Percentiles rank a stretch among this genome's conserved stretches.
Evolutionary conservation across 2,888 invertebrate species (phyloP).

Genomic region (Orgyia antiqua): DNA sequence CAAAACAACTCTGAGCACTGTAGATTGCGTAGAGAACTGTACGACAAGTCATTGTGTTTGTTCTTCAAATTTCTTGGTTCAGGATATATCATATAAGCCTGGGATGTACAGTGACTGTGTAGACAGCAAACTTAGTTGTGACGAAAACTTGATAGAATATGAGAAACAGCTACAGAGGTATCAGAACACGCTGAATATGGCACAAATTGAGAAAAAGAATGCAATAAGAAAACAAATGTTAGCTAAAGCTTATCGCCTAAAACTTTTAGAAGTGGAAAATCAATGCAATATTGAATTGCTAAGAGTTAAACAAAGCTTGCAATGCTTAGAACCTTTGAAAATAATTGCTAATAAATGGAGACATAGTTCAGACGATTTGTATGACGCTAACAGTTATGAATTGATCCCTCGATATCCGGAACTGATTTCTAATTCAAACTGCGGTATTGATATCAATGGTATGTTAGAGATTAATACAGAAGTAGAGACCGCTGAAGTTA

Average conservation of each 20-base stretch:
- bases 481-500: constrained; percentile 20
- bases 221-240: constrained; percentile 68
- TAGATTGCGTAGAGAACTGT: constrained; percentile 5
- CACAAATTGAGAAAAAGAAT: constrained; percentile 67
- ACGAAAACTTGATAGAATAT: constrained; percentile 61
- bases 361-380: constrained; percentile 33
- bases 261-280: constrained; percentile 67
- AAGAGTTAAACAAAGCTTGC: constrained; percentile 65
- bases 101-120: constrained; percentile 44
- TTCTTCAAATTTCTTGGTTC: constrained; percentile 16
- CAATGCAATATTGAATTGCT: constrained; percentile 68
- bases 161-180: constrained; percentile 67
- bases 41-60: constrained; percentile 17
- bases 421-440: constrained; percentile 36
- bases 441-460: constrained; percentile 35
- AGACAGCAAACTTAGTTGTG: constrained; percentile 51
- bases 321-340: constrained; percentile 63
- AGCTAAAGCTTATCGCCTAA: constrained; percentile 62
- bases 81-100: constrained; percentile 19
- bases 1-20: constrained; percentile 13
- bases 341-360: constrained; percentile 65
- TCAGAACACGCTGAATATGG: constrained; percentile 63
- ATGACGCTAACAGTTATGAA: constrained; percentile 51
- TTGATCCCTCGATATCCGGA: constrained; percentile 58
- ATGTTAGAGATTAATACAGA: constrained; percentile 26